Base-by-base conservation (phyloP, 2,797 vertebrate species). In the Poeciliopsis turneri region DNA sequence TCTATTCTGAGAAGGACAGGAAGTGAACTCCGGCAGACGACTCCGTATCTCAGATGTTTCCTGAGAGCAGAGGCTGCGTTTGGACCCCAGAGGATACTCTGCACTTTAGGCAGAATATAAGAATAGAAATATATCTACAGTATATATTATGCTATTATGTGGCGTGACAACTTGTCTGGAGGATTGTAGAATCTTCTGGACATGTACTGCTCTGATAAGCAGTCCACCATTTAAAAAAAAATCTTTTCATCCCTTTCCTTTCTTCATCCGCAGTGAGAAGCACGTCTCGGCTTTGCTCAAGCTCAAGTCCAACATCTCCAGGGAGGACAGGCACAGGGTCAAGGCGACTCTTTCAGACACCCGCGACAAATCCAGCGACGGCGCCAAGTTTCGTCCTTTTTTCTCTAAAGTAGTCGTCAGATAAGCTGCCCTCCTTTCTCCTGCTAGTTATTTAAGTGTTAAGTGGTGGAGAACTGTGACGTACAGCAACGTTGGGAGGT, bases 201-300 rank as follows among this genome's bases (percentile, higher is more conserved):
- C 5, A 59, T 30, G 16, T 15, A 59, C 57, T 0, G 15, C 57
- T 30, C 11, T 30, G 20, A 15, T 16, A 61, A 61, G 20, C 9
- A 51, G 8, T 51, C 49, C 16, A 0, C 6, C 20, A 51, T 23
- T 51, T 20, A 18, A 49, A 49, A 12, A 7, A 49, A 20, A 49
- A 51, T 8, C 7, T 51, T 68, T 49, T 49, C 8, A 1, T 51
- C 28, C 2, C 2, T 5, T 10, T 4, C 45, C 7, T 57, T 53
- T 15, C 66, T 41, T 46, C 33, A 0, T 70, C 70, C 41, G 8
- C 91, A 95, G 94, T 78, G 84, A 83, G 30, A 90, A 76, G 47
- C 94, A 94, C 0, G 36, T 94, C 0, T 84, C 81, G 0, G 88
- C 90, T 16, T 82, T 95, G 72, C 92, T 95, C 4, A 94, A 92